phyloP scores from a whole-genome alignment of 2,797 vertebrate genomes.

The Gadopsis marmoratus region DNA sequence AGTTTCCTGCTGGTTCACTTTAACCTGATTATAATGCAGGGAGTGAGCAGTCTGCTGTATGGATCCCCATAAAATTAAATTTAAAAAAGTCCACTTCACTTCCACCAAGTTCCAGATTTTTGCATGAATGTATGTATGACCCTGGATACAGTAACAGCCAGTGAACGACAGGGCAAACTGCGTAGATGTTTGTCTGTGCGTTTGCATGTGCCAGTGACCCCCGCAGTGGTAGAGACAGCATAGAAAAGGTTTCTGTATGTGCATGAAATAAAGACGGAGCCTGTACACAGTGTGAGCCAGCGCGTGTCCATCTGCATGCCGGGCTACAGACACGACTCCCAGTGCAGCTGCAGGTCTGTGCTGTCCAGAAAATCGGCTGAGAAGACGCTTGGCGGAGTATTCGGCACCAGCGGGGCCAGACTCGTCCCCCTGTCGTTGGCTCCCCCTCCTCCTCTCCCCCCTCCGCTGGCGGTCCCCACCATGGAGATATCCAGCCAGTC shows the following conservation, averaged over 20 bases:
- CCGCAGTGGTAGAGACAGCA: slow-evolving; percentile 76
- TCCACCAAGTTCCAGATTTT: slow-evolving; percentile 35
- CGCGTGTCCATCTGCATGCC: slow-evolving; percentile 39
- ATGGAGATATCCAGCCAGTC: slow-evolving; percentile 96
- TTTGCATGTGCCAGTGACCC: slow-evolving; percentile 71
- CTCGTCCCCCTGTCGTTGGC: slow-evolving; percentile 72
- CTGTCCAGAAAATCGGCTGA: slow-evolving; percentile 96
- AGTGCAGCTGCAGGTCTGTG: slow-evolving; percentile 95
- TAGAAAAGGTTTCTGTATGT: slow-evolving; percentile 69
- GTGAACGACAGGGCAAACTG: slow-evolving; percentile 50
- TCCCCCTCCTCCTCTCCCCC: slow-evolving; percentile 63
- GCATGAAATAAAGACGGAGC: slow-evolving; percentile 68
- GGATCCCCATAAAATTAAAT: slow-evolving; percentile 32
- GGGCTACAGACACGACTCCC: slow-evolving; percentile 96
- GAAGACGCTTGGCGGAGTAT: slow-evolving; percentile 92
- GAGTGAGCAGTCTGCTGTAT: slow-evolving; percentile 10
- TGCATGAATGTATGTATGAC: slow-evolving; percentile 34
- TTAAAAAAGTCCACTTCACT: slow-evolving; percentile 48
- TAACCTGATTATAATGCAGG: slow-evolving; percentile 33
- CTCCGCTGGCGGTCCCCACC: slow-evolving; percentile 77
- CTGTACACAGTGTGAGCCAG: slow-evolving; percentile 72
- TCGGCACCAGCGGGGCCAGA: slow-evolving; percentile 88
- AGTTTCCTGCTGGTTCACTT: slow-evolving; percentile 27
- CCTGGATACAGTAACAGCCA: slow-evolving; percentile 61
- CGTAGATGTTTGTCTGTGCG: slow-evolving; percentile 31